Percentiles rank a stretch among this genome's conserved stretches.
Evolutionary conservation across 2,113 vertebrate genomes (phyloP).

Genomic region (Holacanthus passer): DNA sequence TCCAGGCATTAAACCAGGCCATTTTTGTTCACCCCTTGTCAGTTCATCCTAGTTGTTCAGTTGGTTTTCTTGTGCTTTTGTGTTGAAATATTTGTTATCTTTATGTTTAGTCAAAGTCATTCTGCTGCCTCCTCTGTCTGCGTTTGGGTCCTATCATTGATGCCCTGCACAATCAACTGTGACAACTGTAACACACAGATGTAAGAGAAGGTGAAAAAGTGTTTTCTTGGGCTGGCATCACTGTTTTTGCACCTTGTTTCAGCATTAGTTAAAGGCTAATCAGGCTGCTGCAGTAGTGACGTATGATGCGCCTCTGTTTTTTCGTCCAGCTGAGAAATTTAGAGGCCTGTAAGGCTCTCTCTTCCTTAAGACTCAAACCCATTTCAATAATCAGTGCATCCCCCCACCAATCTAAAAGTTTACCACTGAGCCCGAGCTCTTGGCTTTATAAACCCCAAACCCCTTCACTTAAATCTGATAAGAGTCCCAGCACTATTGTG

Average conservation of each 20-base stretch:
- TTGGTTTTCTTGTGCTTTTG: no score
- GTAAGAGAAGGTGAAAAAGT: no score
- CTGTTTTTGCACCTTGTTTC: slow-evolving; percentile 26
- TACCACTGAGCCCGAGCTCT: slow-evolving; percentile 68
- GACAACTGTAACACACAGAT: no score
- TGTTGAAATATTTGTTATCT: no score
- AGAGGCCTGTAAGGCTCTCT: slow-evolving; percentile 37
- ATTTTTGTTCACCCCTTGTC: no score
- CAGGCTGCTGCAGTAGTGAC: slow-evolving; percentile 12
- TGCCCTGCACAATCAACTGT: no score
- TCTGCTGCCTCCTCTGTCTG: no score
- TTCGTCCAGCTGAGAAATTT: slow-evolving; percentile 27
- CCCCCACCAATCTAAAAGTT: slow-evolving; percentile 63
- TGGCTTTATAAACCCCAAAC: slow-evolving; percentile 70
- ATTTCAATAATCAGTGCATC: slow-evolving; percentile 66
- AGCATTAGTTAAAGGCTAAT: slow-evolving; percentile 34
- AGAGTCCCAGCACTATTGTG: slow-evolving; percentile 80
- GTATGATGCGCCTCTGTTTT: slow-evolving; percentile 31
- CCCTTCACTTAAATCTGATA: slow-evolving; percentile 82
- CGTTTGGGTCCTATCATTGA: no score
- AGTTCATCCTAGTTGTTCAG: no score
- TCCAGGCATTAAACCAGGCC: no score
- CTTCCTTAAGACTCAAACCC: slow-evolving; percentile 40
- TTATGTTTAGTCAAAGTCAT: no score
- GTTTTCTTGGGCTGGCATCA: no score